A percentile compares a stretch with the other conserved stretches of the same genome.
These are phyloP conservation scores for Opisthograptis luteolata DNA, from an alignment of 2,888 invertebrate genomes.

Conservation along the genomic window DNA sequence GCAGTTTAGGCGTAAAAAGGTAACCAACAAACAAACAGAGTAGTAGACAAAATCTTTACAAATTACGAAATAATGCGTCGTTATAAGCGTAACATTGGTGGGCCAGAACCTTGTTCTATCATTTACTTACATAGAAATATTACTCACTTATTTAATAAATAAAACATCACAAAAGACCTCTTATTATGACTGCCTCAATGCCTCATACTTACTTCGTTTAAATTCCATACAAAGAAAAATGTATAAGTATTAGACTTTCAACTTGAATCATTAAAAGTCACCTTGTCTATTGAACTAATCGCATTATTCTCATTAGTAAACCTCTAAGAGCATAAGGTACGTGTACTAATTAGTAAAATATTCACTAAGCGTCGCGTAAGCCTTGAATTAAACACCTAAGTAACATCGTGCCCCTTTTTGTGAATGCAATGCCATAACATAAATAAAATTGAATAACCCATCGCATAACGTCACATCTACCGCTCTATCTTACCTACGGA, in stretches of 20 bases:
- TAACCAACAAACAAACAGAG: no score
- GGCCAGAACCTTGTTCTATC: no score
- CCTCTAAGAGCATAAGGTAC: conserved; percentile 6
- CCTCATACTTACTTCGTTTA: no score
- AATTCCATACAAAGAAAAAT: not conserved
- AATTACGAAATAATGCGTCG: no score
- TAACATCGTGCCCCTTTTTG: conserved; percentile 11
- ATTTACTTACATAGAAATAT: no score
- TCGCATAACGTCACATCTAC: not conserved
- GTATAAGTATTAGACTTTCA: not conserved
- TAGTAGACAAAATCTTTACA: no score
- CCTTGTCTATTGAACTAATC: conserved; percentile 8
- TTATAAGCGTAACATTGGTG: no score
- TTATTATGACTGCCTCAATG: no score
- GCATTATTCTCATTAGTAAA: conserved; percentile 14
- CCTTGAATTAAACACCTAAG: conserved; percentile 16
- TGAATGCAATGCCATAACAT: conserved; percentile 20
- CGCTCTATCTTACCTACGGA: not conserved
- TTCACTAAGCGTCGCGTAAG: conserved; percentile 6
- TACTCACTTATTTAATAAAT: no score
- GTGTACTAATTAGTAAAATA: conserved; percentile 6
- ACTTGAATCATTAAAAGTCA: conserved; percentile 10
- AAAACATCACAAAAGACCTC: no score
- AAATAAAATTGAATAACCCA: conserved; percentile 20
- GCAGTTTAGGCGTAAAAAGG: no score